Percentiles rank a stretch among this genome's conserved stretches.
phyloP scores from a whole-genome alignment of 2,113 vertebrate genomes.

The Salvator merianae region DNA sequence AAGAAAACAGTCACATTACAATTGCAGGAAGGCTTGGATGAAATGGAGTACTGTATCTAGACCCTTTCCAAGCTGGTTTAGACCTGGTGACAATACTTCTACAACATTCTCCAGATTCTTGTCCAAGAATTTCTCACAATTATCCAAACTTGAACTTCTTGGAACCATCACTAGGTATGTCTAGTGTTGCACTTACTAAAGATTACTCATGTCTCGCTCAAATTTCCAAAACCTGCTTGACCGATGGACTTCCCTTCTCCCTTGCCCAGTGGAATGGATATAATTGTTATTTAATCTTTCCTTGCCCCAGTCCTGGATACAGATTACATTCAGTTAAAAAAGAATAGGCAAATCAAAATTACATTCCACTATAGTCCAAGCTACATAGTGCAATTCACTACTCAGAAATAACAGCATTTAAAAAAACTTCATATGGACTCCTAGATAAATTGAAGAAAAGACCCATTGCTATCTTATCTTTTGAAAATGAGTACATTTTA shows the following conservation, averaged over 20 bases:
- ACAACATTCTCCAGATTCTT: too few relatives aligned
- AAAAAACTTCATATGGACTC: constrained; percentile 11
- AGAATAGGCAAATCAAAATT: neutral
- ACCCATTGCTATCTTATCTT: constrained; percentile 22
- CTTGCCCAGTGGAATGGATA: neutral
- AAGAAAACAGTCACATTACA: too few relatives aligned
- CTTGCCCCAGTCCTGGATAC: neutral
- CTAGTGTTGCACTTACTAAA: too few relatives aligned
- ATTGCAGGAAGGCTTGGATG: too few relatives aligned
- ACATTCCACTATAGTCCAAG: neutral
- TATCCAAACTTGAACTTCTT: too few relatives aligned
- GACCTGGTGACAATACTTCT: too few relatives aligned
- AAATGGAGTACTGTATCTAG: too few relatives aligned
- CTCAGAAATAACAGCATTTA: neutral
- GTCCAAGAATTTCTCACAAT: too few relatives aligned
- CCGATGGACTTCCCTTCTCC: neutral
- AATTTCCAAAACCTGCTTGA: too few relatives aligned
- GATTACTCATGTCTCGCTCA: too few relatives aligned
- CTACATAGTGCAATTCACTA: neutral
- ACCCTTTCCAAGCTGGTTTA: too few relatives aligned
- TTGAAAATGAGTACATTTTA: constrained; percentile 35
- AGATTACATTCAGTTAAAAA: neutral
- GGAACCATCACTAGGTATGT: too few relatives aligned
- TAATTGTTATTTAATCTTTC: neutral
- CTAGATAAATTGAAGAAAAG: constrained; percentile 14